Conservation (phyloP, 2,888 invertebrate species). For the Eilema sororculum region DNA sequence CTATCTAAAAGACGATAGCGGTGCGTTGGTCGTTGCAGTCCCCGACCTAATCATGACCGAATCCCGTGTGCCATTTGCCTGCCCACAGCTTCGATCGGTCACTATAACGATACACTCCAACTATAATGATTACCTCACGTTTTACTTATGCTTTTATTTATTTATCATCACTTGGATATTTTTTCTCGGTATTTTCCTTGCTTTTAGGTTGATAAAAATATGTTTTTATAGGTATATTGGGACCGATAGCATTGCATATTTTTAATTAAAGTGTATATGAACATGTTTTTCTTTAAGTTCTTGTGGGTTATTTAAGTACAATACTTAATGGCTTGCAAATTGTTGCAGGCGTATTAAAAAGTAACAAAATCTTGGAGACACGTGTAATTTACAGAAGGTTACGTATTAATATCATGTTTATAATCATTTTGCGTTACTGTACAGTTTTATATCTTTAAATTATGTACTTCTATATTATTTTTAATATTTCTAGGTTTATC, state of each 20-base stretch:
- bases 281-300: neutral
- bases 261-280: neutral
- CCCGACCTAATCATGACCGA: slow-evolving; percentile 77
- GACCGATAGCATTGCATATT: neutral
- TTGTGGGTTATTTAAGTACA: neutral
- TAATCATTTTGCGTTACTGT: no score
- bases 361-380: no score
- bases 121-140: slow-evolving; percentile 51
- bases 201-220: neutral
- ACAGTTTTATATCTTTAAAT: no score
- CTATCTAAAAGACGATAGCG: slow-evolving; percentile 56
- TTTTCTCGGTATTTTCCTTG: neutral
- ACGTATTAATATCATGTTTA: no score
- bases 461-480: no score
- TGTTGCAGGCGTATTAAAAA: neutral
- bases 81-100: slow-evolving; percentile 65
- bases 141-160: slow-evolving; percentile 48
- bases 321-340: no score
- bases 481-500: no score
- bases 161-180: slow-evolving; percentile 21
- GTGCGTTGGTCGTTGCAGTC: slow-evolving; percentile 70
- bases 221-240: neutral
- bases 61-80: slow-evolving; percentile 76
- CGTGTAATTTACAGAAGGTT: no score
- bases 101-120: slow-evolving; percentile 50